Base-by-base conservation (phyloP, 2,797 vertebrate species). In the Tapera naevia region DNA sequence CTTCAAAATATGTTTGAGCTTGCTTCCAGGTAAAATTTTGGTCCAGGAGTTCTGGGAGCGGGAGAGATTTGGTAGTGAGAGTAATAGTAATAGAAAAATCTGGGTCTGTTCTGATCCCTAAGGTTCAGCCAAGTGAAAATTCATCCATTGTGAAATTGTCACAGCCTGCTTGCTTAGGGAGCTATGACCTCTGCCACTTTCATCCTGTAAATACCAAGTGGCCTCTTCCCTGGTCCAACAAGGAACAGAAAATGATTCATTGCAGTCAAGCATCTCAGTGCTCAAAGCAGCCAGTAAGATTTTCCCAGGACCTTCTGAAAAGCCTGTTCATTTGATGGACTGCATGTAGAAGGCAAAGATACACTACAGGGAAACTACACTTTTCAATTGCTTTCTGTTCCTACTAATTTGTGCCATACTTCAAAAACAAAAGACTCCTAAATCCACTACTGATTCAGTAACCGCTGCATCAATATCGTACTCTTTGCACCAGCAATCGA, bases 251-350 rank as follows among this genome's bases (percentile, higher is more conserved):
- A 89, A 82, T 30, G 16, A 95, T 94, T 97, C 85, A 89, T 18
- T 80, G 83, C 92, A 95, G 81, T 96, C 81, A 87, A 80, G 69
- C 45, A 39, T 89, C 94, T 85, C 95, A 86, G 89, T 69, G 91
- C 88, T 91, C 76, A 61, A 96, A 92, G 81, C 78, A 91, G 71
- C 13, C 72, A 57, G 16, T 91, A 94, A 91, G 56, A 75, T 97
- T 97, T 93, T 92, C 95, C 93, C 94, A 93, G 87, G 73, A 65
- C 73, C 73, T 96, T 89, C 82, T 97, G 83, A 94, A 97, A 97
- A 86, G 57, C 22, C 21, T 66, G 17, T 66, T 95, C 62, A 35
- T 80, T 94, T 78, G 71, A 70, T 93, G 79, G 75, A 91, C 73
- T 43, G 46, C 56, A 51, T 28, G 25, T 14, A 85, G 72, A 88